Evolutionary conservation across 2,797 vertebrate genomes (phyloP), one percentile per base, ranked within the genome.

Genomic region (Pelodytes ibericus): DNA sequence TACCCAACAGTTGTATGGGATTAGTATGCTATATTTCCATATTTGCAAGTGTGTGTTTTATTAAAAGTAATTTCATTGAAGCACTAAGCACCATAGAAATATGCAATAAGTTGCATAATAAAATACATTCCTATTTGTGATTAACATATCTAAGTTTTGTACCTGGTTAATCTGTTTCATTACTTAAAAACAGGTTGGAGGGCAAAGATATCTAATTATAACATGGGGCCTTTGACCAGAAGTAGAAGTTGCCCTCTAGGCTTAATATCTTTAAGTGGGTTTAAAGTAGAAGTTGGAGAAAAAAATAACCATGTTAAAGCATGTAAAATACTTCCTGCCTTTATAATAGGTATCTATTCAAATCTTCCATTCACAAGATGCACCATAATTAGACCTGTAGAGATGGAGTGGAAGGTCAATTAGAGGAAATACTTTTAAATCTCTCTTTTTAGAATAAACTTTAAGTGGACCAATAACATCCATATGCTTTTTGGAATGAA

Each of bases 261-360:
- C 10, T 16, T 77, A 71, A 64, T 62, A 30, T 63, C 3, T n/a
- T 62, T 75, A 69, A 70, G 30, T 71, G 16, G 60, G 72, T 66
- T 72, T 49, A 77, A 66, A 59, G 29, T 59, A 64, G 8, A 26
- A 66, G 56, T 41, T 72, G 25, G 7, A 60, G 49, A 49, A 20
- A 47, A 64, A 77, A 72, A 66, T 29, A 51, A 11, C 16, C 29
- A 60, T 39, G 61, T 71, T 77, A 5, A 71, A 77, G 63, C 75
- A 71, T 36, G 61, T 39, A 66, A 72, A 72, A 72, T 44, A 58
- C 56, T 77, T 77, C 75, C 75, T 72, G 51, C 44, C 27, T 59
- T 18, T 49, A 70, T 77, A 72, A 66, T 71, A 36, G 57, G 2
- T 71, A 67, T 65, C 68, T 71, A 10, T 65, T 16, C 33, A 65